Evolutionary conservation across 2,113 vertebrate genomes (phyloP).

Genomic region (Dendrocopos noguchii): DNA sequence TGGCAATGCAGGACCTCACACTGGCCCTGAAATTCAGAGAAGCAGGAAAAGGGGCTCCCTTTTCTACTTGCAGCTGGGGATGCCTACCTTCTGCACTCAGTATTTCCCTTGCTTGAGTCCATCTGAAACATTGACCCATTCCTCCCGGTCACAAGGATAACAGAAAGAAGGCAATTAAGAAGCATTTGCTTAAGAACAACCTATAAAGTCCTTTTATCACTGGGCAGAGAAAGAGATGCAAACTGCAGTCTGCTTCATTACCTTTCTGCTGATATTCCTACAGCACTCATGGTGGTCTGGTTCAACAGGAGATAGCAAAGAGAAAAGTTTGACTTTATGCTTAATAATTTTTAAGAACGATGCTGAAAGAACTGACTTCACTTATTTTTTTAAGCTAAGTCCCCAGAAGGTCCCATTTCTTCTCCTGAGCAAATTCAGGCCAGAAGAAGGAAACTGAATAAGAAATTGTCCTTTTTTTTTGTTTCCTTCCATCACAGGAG

Average conservation of each 20-base stretch:
- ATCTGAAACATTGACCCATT: neutral
- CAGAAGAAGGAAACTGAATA: constrained; percentile 9
- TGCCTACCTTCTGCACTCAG: neutral
- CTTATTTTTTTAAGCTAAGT: neutral
- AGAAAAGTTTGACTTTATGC: neutral
- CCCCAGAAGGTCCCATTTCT: neutral
- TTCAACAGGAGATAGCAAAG: neutral
- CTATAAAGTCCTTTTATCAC: neutral
- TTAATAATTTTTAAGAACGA: constrained; percentile 1
- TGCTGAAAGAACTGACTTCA: neutral
- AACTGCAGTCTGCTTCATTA: neutral
- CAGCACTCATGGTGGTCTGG: neutral
- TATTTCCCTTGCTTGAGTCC: neutral
- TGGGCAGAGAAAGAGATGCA: neutral
- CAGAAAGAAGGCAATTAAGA: neutral
- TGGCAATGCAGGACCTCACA: constrained; percentile 34
- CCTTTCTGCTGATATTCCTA: neutral
- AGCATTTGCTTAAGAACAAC: neutral
- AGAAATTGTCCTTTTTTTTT: neutral
- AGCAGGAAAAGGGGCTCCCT: neutral
- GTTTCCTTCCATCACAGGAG: neutral
- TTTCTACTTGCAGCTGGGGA: neutral
- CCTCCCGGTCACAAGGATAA: neutral
- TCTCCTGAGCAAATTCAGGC: constrained; percentile 3
- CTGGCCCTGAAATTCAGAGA: constrained; percentile 2